Percentiles rank a stretch among this genome's conserved stretches.
phyloP scores from a whole-genome alignment of 2,888 invertebrate genomes.

The Napeogenes inachia region DNA sequence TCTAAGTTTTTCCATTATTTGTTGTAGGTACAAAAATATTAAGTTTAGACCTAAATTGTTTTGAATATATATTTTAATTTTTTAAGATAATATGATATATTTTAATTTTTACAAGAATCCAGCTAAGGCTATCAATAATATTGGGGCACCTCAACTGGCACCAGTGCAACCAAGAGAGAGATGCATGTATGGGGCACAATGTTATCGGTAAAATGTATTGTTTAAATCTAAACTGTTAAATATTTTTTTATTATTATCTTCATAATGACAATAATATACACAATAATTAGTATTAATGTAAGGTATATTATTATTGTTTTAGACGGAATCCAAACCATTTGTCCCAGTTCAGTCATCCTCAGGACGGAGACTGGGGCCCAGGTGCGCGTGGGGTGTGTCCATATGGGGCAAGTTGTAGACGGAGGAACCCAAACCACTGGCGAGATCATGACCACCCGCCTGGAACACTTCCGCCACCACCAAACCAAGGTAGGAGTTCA shows the following conservation, averaged over 20 bases:
- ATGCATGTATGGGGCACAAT: slow-evolving; percentile 80
- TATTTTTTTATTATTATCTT: not conserved
- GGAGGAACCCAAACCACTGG: slow-evolving; percentile 78
- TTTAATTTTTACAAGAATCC: slow-evolving; percentile 4
- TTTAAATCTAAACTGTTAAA: not conserved
- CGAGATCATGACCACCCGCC: slow-evolving; percentile 71
- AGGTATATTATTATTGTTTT: slow-evolving; percentile 15
- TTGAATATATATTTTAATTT: too few species aligned
- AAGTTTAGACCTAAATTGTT: too few species aligned
- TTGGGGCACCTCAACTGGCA: slow-evolving; percentile 4
- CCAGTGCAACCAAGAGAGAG: slow-evolving; percentile 55
- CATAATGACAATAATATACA: not conserved
- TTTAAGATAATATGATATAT: not conserved
- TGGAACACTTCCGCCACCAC: slow-evolving; percentile 38
- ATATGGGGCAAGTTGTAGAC: slow-evolving; percentile 77
- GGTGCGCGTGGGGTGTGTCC: slow-evolving; percentile 74
- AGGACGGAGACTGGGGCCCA: slow-evolving; percentile 77
- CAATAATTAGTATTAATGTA: not conserved
- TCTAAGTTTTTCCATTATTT: not conserved
- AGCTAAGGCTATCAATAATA: slow-evolving; percentile 7
- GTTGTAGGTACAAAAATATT: not conserved
- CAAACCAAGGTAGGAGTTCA: not conserved
- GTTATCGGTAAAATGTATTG: slow-evolving; percentile 75
- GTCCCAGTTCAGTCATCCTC: slow-evolving; percentile 79
- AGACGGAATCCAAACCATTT: slow-evolving; percentile 80